Evolutionary conservation across 2,113 vertebrate species (phyloP).

Genomic region (Psephotus haematonotus): DNA sequence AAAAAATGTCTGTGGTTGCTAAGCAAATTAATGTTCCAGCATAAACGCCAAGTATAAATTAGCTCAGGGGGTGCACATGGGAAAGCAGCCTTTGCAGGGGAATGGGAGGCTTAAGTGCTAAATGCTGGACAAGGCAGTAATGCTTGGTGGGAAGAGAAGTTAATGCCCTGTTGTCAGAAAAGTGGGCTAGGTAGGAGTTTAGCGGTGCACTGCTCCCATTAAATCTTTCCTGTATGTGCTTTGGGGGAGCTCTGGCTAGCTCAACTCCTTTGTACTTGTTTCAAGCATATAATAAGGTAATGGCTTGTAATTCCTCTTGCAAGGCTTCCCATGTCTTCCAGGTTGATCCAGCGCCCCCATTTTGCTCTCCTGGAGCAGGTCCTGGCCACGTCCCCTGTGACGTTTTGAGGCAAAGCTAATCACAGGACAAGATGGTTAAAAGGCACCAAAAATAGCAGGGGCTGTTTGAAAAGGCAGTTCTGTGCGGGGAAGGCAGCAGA

Average conservation of each 20-base stretch:
- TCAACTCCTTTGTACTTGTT: background rate
- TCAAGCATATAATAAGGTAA: background rate
- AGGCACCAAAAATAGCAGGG: background rate
- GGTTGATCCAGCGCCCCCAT: rapidly evolving
- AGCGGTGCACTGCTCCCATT: background rate
- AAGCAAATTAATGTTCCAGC: background rate
- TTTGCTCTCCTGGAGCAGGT: background rate
- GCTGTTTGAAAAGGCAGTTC: slow-evolving; percentile 21
- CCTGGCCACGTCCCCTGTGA: background rate
- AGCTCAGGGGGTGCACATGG: background rate
- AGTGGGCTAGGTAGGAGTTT: background rate
- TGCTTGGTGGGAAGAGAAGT: background rate
- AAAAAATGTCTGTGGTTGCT: background rate
- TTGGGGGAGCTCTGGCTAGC: background rate
- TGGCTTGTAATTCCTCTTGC: background rate
- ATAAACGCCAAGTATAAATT: slow-evolving; percentile 10
- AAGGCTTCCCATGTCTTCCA: background rate
- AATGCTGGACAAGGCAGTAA: background rate
- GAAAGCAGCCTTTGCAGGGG: background rate
- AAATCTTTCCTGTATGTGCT: background rate
- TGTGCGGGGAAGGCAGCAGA: background rate
- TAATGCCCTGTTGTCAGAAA: background rate
- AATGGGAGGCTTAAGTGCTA: background rate
- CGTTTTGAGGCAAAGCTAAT: background rate
- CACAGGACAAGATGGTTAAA: background rate